Evolutionary conservation across 2,888 invertebrate genomes (phyloP), one percentile per base, ranked within the genome.

Genomic region (Helleia helle): DNA sequence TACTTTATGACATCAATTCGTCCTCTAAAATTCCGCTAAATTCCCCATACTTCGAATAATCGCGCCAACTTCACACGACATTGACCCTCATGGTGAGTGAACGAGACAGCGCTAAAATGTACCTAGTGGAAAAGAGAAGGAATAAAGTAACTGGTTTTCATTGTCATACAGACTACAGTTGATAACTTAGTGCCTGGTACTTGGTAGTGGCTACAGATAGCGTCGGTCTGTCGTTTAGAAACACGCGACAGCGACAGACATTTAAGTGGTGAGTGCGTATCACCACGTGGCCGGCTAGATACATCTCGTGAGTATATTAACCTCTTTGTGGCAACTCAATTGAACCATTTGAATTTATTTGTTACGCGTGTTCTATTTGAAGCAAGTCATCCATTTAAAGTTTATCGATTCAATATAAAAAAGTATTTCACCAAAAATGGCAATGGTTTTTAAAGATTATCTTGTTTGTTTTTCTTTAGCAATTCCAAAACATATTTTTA

Each of bases 141-240:
- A 34, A 22, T 6, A 34, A 7, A 18, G 7, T 18, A 34, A 46
- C 50, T 48, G 51, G 49, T 46, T 49, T n/a, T 26, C 44, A 43
- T 43, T 47, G 42, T 44, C 43, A 42, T 40, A 43, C 43, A n/a
- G n/a, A n/a, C n/a, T n/a, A n/a, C n/a, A 41, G 48, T 40, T 55
- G 56, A 58, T 59, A 58, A 55, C 54, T 45, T 42, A 46, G 36
- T 44, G 36, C 38, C 40, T 41, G 44, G 42, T 44, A 38, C 41
- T 45, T 44, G n/a, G n/a, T n/a, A n/a, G n/a, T n/a, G n/a, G n/a
- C n/a, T n/a, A n/a, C n/a, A n/a, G n/a, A n/a, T n/a, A n/a, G n/a
- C n/a, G n/a, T n/a, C n/a, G 63, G 71, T 55, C 81, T 73, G 81
- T 83, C 77, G 79, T 71, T 71, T 71, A 65, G 59, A 55, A 62